Conservation (phyloP, 2,888 invertebrate genomes). For the Pandemis cinnamomeana region DNA sequence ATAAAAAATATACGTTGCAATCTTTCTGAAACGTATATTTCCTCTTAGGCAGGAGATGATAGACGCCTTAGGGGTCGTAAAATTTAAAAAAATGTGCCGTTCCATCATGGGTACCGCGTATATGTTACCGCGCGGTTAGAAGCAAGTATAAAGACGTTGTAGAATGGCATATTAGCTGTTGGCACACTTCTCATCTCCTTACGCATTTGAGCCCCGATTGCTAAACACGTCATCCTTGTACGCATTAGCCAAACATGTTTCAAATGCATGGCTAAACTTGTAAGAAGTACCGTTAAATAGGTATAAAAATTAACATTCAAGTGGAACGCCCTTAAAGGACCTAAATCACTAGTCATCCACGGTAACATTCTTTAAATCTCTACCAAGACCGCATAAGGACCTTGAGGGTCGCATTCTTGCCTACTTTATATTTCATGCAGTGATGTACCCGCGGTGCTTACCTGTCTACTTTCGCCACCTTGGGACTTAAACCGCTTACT, state of each 20-base stretch:
- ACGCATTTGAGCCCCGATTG: slow-evolving; percentile 16
- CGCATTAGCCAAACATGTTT: background rate
- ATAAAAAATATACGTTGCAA: slow-evolving; percentile 29
- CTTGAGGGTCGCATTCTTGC: slow-evolving; percentile 32
- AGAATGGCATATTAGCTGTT: slow-evolving; percentile 31
- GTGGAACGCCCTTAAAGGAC: slow-evolving; percentile 24
- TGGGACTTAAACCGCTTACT: slow-evolving; percentile 60
- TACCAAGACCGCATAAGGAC: slow-evolving; percentile 26
- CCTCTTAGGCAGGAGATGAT: slow-evolving; percentile 36
- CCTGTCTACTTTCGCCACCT: slow-evolving; percentile 56
- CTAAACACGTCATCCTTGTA: slow-evolving; percentile 25
- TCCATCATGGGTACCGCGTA: slow-evolving; percentile 20
- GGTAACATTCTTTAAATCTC: slow-evolving; percentile 37
- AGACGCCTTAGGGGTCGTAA: slow-evolving; percentile 33
- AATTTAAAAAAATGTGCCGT: slow-evolving; percentile 38
- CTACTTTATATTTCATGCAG: slow-evolving; percentile 42
- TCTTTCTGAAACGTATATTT: slow-evolving; percentile 28
- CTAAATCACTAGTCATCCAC: slow-evolving; percentile 26
- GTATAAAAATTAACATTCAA: slow-evolving; percentile 28
- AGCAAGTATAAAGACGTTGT: slow-evolving; percentile 23
- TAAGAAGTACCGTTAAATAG: slow-evolving; percentile 16
- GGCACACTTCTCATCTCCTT: slow-evolving; percentile 24
- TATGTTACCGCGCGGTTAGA: slow-evolving; percentile 10
- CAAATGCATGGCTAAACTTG: background rate
- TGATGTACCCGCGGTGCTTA: slow-evolving; percentile 53